Conservation (phyloP, 2,797 vertebrate species). For the Graptemys geographica region DNA sequence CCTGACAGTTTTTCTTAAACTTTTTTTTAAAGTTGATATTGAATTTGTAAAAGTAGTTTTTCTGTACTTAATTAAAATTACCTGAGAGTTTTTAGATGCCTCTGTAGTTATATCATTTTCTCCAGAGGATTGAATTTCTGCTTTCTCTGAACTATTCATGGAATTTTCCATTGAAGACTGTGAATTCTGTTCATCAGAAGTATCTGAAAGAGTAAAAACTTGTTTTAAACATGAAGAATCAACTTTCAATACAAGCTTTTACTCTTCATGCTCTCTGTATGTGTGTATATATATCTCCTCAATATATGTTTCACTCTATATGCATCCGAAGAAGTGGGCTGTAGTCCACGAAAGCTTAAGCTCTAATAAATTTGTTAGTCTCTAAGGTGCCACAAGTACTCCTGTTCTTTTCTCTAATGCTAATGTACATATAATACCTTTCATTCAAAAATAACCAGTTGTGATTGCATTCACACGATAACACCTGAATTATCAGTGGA, state of each 20-base stretch:
- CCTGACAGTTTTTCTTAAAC: neutral
- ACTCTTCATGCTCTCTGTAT: neutral
- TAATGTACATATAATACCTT: neutral
- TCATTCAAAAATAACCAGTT: neutral
- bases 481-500: accelerated
- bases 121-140: slow-evolving; percentile 87
- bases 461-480: accelerated
- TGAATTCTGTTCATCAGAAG: slow-evolving; percentile 86
- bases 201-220: slow-evolving; percentile 72
- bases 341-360: too few species aligned
- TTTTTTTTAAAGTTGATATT: neutral
- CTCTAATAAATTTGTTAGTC: too few species aligned
- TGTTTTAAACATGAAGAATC: neutral
- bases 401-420: neutral
- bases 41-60: neutral
- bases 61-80: slow-evolving; percentile 66
- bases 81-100: slow-evolving; percentile 93
- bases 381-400: too few species aligned
- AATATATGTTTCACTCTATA: too few species aligned
- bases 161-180: slow-evolving; percentile 90
- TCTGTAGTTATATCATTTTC: slow-evolving; percentile 89
- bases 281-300: too few species aligned
- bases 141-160: slow-evolving; percentile 90
- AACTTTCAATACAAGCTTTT: neutral
- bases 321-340: too few species aligned